Percentiles rank a stretch among this genome's conserved stretches.
Conservation (phyloP, 64 coral and sea anemone genomes). For the Exaiptasia diaphana region DNA sequence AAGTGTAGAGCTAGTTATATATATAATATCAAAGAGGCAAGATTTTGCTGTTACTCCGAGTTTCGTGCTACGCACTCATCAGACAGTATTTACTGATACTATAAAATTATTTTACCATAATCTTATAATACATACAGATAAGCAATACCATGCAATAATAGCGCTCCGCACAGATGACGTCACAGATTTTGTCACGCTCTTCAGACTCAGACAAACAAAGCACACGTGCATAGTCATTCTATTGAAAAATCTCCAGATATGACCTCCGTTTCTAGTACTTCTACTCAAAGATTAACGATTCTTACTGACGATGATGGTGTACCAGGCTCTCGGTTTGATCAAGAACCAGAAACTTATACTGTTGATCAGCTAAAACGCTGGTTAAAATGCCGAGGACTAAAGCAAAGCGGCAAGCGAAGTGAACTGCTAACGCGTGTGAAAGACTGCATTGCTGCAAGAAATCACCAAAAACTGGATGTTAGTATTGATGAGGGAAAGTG, state of each 20-base stretch:
- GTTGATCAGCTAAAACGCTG: conserved; percentile 29
- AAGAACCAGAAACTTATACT: conserved; percentile 27
- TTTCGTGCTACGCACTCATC: too few relatives aligned
- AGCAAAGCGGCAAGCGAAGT: conserved; percentile 12
- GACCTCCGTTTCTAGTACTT: neutral
- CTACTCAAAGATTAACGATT: neutral
- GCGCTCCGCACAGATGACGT: conserved; percentile 29
- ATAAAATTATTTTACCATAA: too few relatives aligned
- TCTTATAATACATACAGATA: too few relatives aligned
- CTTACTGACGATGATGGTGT: conserved; percentile 32
- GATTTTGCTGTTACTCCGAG: too few relatives aligned
- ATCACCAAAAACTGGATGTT: conserved; percentile 18
- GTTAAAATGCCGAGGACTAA: conserved; percentile 24
- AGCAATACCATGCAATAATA: too few relatives aligned
- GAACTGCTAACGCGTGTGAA: neutral
- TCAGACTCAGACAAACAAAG: conserved; percentile 42
- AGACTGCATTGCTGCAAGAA: conserved; percentile 19
- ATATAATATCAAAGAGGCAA: too few relatives aligned
- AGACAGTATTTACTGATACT: too few relatives aligned
- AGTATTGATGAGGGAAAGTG: conserved; percentile 44
- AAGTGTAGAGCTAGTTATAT: too few relatives aligned
- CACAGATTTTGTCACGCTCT: conserved; percentile 8
- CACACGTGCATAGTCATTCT: too few relatives aligned
- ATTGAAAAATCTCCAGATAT: neutral
- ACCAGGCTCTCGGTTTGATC: conserved; percentile 9